Evolutionary conservation across 1,140 invertebrate species (phyloP), one percentile per base, ranked within the genome.

Genomic region (Medauroidea extradentata): DNA sequence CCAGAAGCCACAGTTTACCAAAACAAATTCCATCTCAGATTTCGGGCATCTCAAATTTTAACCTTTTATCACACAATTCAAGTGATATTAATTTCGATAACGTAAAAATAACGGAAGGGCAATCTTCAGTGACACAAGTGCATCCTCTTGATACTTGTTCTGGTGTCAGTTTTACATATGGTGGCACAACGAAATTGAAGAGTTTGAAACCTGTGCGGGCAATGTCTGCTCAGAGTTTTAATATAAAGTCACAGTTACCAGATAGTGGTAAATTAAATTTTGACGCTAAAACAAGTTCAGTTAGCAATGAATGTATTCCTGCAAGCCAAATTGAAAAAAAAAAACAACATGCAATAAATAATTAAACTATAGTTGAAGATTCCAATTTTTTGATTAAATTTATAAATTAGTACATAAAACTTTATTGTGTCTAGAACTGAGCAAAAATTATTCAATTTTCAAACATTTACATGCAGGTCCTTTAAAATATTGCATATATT

Each of bases 181-280:
- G 83, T 53, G 84, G 84, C 29, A 86, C 83, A 2, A 84, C 83
- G 2, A 83, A 86, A 70, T 67, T 86, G 41, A 85, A 85, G 67
- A 79, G 73, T 7, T 78, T 84, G n/a, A 50, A 52, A 23, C 58
- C 58, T 48, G 39, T 57, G 13, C 56, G 56, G 11, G 56, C 56
- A 9, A 27, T 49, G 16, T 34, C 50, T 18, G 34, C 44, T 38
- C 56, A 48, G 11, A 49, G 50, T 39, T 18, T 48, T 4, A 57
- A 29, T 42, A 9, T 24, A 34, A 34, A 34, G 11, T 34, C 29
- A 34, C 29, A 34, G 5, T 11, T 34, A 34, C 29, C 29, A 34
- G 29, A 34, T 34, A 11, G 29, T 34, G 11, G 11, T 7, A 34
- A 34, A 34, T 34, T 4, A 7, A 34, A 34, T 34, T 34, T 11